A percentile compares a stretch with the other conserved stretches of the same genome.
phyloP scores from a whole-genome alignment of 1,140 invertebrate genomes.

The Drosophila pectinifera region DNA sequence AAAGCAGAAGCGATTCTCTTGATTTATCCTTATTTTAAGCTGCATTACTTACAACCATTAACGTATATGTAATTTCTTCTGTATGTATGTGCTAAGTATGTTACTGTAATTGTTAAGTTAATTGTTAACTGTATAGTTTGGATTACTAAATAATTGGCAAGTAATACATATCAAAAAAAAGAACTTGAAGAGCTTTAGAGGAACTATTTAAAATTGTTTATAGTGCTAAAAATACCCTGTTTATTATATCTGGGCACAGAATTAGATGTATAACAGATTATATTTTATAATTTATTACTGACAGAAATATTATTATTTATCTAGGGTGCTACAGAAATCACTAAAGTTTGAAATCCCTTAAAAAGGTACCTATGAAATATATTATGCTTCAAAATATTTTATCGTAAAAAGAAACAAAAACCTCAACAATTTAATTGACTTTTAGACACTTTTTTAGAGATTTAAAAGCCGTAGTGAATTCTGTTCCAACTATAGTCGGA shows the following conservation, averaged over 20 bases:
- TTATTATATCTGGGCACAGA: neutral
- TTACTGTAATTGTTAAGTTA: slow-evolving; percentile 60
- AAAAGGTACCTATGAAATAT: too few species aligned
- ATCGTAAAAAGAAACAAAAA: too few species aligned
- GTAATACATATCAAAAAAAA: neutral
- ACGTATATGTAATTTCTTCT: slow-evolving; percentile 55
- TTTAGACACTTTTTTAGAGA: too few species aligned
- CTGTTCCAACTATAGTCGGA: neutral
- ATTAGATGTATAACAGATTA: too few species aligned
- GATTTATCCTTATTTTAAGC: slow-evolving; percentile 61
- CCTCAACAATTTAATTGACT: too few species aligned
- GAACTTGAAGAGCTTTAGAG: neutral
- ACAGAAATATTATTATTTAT: too few species aligned
- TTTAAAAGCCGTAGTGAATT: too few species aligned
- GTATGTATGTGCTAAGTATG: slow-evolving; percentile 71
- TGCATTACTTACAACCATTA: slow-evolving; percentile 46
- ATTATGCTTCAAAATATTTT: too few species aligned
- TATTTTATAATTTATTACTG: too few species aligned
- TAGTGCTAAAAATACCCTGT: neutral
- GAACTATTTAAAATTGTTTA: neutral
- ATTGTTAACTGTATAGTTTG: slow-evolving; percentile 43
- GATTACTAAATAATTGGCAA: slow-evolving; percentile 6
- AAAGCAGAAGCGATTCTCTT: slow-evolving; percentile 24
- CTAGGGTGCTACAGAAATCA: too few species aligned
- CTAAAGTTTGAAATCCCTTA: too few species aligned